Evolutionary conservation across 2,888 invertebrate genomes (phyloP), one percentile per base, ranked within the genome.

Genomic region (Scaeva pyrastri): DNA sequence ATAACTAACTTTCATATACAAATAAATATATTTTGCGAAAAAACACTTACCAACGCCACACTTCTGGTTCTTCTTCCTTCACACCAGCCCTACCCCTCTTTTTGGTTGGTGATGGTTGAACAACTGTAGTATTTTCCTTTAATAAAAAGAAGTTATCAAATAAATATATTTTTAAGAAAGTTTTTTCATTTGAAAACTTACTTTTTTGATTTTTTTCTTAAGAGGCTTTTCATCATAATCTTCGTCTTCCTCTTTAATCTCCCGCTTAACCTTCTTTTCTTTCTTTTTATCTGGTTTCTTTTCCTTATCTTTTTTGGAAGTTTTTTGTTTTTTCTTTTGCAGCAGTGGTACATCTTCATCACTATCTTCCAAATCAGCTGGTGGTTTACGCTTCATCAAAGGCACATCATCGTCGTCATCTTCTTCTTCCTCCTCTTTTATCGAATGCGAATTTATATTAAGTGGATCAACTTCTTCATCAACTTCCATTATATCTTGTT

Each of bases 41-140:
- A 23, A 56, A n/a, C 7, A 92, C 94, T 94, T 93, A 97, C 97
- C 97, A 97, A 94, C 97, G 96, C 97, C 97, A 97, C 77, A 97
- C 97, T 93, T 97, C 97, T 89, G 94, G 95, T 88, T 95, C 95
- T 88, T 97, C 96, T 16, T 86, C 56, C 72, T 97, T 66, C 2
- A 66, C 97, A 88, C 96, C 95, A 90, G 96, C 96, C 91, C 97
- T 97, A 91, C 96, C 96, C 74, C 94, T 91, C 58, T 91, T 94
- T 7, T 95, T 96, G 52, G 94, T 94, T 60, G 95, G 95, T 93
- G 89, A 93, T 90, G 48, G 36, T 11, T 21, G 41, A n/a, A 21
- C 36, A 52, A 88, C 88, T 45, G 52, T 36, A 85, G 89, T 14
- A 8, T 52, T 58, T 12, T 81, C 76, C 82, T 83, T 23, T 26